Evolutionary conservation across 2,888 invertebrate genomes (phyloP), one percentile per base, ranked within the genome.

Genomic region (Conus canariensis): DNA sequence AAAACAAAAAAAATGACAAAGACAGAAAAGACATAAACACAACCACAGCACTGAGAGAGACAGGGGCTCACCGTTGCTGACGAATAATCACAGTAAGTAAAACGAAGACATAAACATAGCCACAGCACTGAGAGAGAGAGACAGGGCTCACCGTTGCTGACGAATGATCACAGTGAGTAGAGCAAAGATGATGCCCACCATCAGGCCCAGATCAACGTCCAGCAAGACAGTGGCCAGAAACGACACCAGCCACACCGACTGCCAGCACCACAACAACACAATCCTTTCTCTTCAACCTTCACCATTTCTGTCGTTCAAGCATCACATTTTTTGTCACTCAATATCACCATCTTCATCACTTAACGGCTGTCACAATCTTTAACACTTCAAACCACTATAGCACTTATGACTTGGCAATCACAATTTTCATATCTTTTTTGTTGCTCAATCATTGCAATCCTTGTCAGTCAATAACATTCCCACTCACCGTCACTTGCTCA

Each of bases 121-220:
- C 22, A 82, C 22, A n/a, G 95, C 89, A 45, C 10, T 14, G 14
- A 85, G n/a, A 85, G 25, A 85, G 25, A 85, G n/a, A 85, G 5
- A 85, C 5, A 85, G 9, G 19, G 25, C 82, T 83, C 19, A 96
- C 96, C 96, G 95, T 85, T 97, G 96, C 91, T 97, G 96, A 88
- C 98, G 97, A 58, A 97, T 97, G 95, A 98, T 97, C 90, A 98
- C 97, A 67, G 98, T 97, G 0, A 97, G 96, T 5, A 98, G 96
- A 45, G 98, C 98, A 25, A 98, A 96, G 30, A 97, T 95, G 4
- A 98, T 97, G 4, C 99, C 98, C 0, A 98, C 97, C 0, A 97
- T 97, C 8, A 99, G 97, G 0, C 99, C 99, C 94, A 97, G 97
- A 94, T 98, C 98, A 90, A 99, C 98, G 95, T 98, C 98, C 88